Evolutionary conservation across 2,888 invertebrate species (phyloP).

Genomic region (Dendrolimus pini): DNA sequence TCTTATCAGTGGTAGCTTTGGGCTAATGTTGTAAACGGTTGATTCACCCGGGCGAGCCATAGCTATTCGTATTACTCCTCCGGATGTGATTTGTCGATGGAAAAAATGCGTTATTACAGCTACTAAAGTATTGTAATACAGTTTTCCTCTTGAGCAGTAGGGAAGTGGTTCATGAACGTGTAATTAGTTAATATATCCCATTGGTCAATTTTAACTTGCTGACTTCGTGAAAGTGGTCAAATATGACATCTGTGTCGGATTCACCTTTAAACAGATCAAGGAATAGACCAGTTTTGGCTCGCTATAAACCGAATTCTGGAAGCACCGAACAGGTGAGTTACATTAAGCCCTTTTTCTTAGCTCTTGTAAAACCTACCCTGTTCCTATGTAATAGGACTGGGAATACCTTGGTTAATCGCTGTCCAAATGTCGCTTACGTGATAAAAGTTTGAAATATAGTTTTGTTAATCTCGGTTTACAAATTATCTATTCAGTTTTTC

Average conservation of each 20-base stretch:
- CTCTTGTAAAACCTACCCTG: too few species aligned
- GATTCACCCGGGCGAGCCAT: slow-evolving; percentile 53
- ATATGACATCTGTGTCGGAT: slow-evolving; percentile 60
- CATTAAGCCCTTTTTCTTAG: not conserved
- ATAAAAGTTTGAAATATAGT: too few species aligned
- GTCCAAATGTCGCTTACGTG: too few species aligned
- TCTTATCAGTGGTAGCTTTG: slow-evolving; percentile 48
- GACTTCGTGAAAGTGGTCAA: slow-evolving; percentile 17
- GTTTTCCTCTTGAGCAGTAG: slow-evolving; percentile 56
- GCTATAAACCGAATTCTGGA: slow-evolving; percentile 48
- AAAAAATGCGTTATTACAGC: slow-evolving; percentile 69
- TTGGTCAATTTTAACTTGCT: slow-evolving; percentile 16
- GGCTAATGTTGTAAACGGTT: slow-evolving; percentile 49
- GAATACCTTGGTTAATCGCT: too few species aligned
- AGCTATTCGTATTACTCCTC: slow-evolving; percentile 42
- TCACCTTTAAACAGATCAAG: slow-evolving; percentile 56
- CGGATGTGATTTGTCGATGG: slow-evolving; percentile 74
- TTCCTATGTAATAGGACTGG: too few species aligned
- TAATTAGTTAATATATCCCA: slow-evolving; percentile 3
- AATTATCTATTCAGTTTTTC: too few species aligned
- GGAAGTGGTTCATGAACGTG: slow-evolving; percentile 28
- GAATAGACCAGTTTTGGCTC: slow-evolving; percentile 60
- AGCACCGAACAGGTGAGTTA: slow-evolving; percentile 51
- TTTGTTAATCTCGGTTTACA: too few species aligned
- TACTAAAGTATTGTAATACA: slow-evolving; percentile 46